Percentiles rank a stretch among this genome's conserved stretches.
Evolutionary conservation across 2,113 vertebrate genomes (phyloP).

Genomic region (Menidia beryllina): DNA sequence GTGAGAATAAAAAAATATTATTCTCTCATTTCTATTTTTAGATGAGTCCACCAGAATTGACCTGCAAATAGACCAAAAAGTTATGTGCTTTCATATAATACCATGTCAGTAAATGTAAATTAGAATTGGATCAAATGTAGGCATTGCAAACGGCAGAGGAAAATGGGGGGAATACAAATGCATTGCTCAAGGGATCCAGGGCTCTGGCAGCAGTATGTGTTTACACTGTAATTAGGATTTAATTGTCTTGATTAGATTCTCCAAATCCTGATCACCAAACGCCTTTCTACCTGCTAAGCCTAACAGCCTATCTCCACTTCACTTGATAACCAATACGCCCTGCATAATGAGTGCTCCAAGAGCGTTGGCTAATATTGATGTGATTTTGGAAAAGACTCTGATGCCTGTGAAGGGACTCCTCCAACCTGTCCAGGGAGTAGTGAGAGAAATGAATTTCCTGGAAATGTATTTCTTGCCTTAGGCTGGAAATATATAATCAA

Average conservation of each 20-base stretch:
- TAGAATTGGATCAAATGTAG: slow-evolving; percentile 21
- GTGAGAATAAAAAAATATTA: not conserved
- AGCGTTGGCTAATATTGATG: slow-evolving; percentile 51
- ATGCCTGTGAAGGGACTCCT: slow-evolving; percentile 62
- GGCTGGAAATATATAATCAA: slow-evolving; percentile 45
- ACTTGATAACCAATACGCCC: slow-evolving; percentile 48
- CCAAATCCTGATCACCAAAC: slow-evolving; percentile 70
- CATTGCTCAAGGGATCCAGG: slow-evolving; percentile 69
- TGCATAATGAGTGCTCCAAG: slow-evolving; percentile 35
- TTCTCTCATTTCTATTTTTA: not conserved
- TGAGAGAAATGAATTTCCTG: slow-evolving; percentile 62
- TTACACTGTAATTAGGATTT: slow-evolving; percentile 82
- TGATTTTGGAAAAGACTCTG: slow-evolving; percentile 54
- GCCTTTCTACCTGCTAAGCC: slow-evolving; percentile 62
- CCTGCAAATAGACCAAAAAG: not conserved
- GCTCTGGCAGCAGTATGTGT: slow-evolving; percentile 77
- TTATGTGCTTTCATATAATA: not conserved
- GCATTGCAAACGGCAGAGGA: slow-evolving; percentile 46
- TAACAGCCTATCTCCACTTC: slow-evolving; percentile 52
- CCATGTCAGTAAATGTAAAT: slow-evolving; percentile 25
- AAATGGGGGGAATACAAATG: slow-evolving; percentile 61
- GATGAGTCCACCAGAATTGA: not conserved
- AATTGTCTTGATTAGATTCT: slow-evolving; percentile 81
- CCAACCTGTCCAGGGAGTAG: slow-evolving; percentile 43
- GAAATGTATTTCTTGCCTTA: slow-evolving; percentile 57